Percentiles rank a stretch among this genome's conserved stretches.
Conservation (phyloP, 2,888 invertebrate genomes). For the Nomada ferruginata region DNA sequence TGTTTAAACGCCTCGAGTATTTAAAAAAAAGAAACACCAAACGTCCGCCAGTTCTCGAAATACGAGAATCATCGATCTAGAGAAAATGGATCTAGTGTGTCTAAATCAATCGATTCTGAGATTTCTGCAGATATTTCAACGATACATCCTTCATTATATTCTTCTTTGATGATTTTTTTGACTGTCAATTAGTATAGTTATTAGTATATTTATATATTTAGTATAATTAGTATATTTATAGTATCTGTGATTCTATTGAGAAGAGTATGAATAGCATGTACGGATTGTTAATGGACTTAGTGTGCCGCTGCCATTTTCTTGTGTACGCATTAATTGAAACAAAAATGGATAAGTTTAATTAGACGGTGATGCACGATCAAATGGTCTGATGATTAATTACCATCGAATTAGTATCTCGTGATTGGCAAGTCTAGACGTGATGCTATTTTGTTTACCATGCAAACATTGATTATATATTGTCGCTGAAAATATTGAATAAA, state of each 20-base stretch:
- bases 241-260: no score
- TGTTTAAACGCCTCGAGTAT: not conserved
- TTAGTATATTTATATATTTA: no score
- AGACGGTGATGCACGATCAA: slow-evolving; percentile 36
- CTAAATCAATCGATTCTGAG: not conserved
- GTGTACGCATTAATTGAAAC: no score
- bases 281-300: no score
- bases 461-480: not conserved
- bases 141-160: not conserved
- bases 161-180: not conserved
- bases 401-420: slow-evolving; percentile 34
- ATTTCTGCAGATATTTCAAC: not conserved
- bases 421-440: not conserved
- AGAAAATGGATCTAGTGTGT: not conserved
- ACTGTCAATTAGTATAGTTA: no score
- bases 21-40: not conserved
- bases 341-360: slow-evolving; percentile 14
- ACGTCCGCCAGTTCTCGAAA: slow-evolving; percentile 21
- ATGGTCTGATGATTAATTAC: slow-evolving; percentile 31
- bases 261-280: not conserved
- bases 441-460: slow-evolving; percentile 14
- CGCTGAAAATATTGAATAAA: not conserved
- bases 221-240: no score
- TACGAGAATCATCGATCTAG: not conserved
- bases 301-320: not conserved